phyloP scores from a whole-genome alignment of 1,140 invertebrate genomes.

The Notospermus geniculatus region DNA sequence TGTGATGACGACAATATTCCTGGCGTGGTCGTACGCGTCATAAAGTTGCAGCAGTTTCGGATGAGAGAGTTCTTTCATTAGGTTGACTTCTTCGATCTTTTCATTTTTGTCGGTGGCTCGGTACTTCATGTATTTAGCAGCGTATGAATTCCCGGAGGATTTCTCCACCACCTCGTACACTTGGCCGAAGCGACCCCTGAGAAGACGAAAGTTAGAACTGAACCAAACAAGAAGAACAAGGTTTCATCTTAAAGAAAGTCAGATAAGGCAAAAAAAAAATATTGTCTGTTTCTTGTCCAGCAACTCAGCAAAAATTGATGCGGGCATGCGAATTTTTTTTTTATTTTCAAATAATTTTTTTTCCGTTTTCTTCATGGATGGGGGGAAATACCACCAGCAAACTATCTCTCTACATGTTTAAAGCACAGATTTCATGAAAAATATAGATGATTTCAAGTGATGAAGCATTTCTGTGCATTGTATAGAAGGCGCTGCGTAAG shows the following conservation, averaged over 20 bases:
- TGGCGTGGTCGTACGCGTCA: constrained; percentile 97
- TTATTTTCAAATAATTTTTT: no score
- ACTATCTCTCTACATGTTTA: no score
- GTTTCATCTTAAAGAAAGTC: neutral
- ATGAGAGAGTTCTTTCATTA: constrained; percentile 98
- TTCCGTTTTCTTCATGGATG: no score
- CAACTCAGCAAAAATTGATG: no score
- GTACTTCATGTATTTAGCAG: constrained; percentile 93
- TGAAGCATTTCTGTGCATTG: no score
- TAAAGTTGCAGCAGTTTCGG: constrained; percentile 96
- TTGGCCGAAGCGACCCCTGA: constrained; percentile 90
- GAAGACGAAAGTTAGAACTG: constrained; percentile 18
- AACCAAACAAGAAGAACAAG: no score
- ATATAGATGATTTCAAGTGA: no score
- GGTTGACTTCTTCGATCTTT: constrained; percentile 95
- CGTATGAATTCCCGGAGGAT: constrained; percentile 90
- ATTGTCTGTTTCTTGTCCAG: no score
- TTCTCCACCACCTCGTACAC: constrained; percentile 94
- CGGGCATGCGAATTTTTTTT: no score
- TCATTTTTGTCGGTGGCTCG: constrained; percentile 87
- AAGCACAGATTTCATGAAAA: no score
- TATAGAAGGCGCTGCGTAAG: no score
- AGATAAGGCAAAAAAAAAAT: neutral
- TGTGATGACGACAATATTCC: constrained; percentile 97
- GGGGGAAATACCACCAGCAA: no score